Conservation (phyloP, 2,888 invertebrate genomes). For the Nysson spinosus region DNA sequence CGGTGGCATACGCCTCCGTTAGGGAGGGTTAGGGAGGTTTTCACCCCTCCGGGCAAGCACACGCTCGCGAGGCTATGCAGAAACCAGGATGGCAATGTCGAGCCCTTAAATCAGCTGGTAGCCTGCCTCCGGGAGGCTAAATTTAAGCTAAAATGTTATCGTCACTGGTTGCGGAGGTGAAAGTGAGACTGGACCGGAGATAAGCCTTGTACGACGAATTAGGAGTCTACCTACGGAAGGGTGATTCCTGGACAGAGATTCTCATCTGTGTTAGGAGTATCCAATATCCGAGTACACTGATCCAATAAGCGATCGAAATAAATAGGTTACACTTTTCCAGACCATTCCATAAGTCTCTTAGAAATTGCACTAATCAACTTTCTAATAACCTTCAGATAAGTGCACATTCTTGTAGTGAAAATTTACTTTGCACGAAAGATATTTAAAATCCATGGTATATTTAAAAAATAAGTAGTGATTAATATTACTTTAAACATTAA, state of each 20-base stretch:
- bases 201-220: slow-evolving; percentile 57
- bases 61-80: slow-evolving; percentile 23
- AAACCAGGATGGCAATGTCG: slow-evolving; percentile 16
- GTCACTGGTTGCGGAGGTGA: slow-evolving; percentile 27
- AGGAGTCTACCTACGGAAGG: slow-evolving; percentile 15
- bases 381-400: too few relatives aligned
- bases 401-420: too few relatives aligned
- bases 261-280: not conserved
- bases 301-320: too few relatives aligned
- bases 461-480: too few relatives aligned
- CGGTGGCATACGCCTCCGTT: slow-evolving; percentile 69
- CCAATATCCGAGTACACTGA: too few relatives aligned
- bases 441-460: too few relatives aligned
- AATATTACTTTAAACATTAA: too few relatives aligned
- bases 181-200: slow-evolving; percentile 60
- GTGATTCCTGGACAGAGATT: not conserved
- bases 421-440: too few relatives aligned
- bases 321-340: too few relatives aligned
- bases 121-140: slow-evolving; percentile 67
- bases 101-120: slow-evolving; percentile 73
- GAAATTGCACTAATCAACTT: too few relatives aligned
- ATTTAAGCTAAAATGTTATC: slow-evolving; percentile 73
- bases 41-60: slow-evolving; percentile 54
- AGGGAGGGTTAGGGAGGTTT: slow-evolving; percentile 60
- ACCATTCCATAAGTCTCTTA: too few relatives aligned